Evolutionary conservation across 53 echinoderm and acorn worm genomes (phyloP).

Genomic region (Paracentrotus lividus): DNA sequence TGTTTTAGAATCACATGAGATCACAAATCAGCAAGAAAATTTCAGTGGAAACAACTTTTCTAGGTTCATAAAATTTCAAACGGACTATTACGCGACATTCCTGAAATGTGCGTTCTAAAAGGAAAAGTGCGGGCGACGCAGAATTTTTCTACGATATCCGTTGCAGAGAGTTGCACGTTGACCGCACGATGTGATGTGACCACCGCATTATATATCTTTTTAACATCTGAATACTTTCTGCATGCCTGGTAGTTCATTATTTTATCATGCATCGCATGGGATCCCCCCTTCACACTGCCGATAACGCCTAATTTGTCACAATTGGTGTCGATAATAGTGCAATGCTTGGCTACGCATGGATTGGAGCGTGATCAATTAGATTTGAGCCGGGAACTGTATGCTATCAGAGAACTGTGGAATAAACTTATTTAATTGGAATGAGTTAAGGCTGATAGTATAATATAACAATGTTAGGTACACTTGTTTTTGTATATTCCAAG

Average conservation of each 20-base stretch:
- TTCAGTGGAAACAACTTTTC: too few species aligned
- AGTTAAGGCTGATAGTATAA: not conserved
- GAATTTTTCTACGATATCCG: too few species aligned
- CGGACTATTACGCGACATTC: too few species aligned
- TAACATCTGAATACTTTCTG: not conserved
- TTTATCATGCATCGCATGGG: not conserved
- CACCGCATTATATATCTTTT: not conserved
- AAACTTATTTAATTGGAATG: not conserved
- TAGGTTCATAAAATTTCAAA: too few species aligned
- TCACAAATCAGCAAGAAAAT: too few species aligned
- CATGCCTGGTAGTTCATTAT: not conserved
- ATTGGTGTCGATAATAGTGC: not conserved
- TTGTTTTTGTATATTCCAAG: too few species aligned
- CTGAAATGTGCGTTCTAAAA: too few species aligned
- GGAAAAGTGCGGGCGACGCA: too few species aligned
- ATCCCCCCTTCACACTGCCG: not conserved
- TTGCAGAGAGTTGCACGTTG: too few species aligned
- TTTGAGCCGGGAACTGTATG: not conserved
- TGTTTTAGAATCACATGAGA: too few species aligned
- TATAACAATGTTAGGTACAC: not conserved
- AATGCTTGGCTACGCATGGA: not conserved
- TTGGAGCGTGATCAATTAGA: not conserved
- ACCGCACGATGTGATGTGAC: too few species aligned
- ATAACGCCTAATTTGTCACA: not conserved
- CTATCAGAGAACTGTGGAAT: not conserved